phyloP scores from a whole-genome alignment of 2,888 invertebrate genomes.

The Globia sparganii region DNA sequence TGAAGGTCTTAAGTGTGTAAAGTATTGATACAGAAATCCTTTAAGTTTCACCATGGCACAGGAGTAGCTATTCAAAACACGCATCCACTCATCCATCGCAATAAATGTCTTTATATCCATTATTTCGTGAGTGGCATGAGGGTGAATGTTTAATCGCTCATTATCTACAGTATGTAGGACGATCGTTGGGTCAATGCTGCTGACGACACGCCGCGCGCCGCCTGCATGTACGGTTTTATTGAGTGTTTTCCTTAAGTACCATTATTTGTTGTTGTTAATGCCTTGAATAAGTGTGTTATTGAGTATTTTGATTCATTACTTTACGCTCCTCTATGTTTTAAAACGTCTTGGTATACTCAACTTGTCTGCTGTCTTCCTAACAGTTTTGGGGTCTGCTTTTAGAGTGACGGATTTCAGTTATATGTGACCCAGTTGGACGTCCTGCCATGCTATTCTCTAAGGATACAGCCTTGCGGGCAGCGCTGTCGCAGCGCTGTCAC shows the following conservation, averaged over 20 bases:
- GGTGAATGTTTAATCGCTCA: slow-evolving; percentile 45
- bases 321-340: not conserved
- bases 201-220: slow-evolving; percentile 34
- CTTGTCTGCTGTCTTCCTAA: not conserved
- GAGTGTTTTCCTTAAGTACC: slow-evolving; percentile 46
- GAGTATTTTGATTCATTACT: not conserved
- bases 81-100: slow-evolving; percentile 5
- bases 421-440: not conserved
- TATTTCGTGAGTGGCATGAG: slow-evolving; percentile 39
- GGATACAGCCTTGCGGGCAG: too few species aligned
- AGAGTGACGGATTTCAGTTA: too few species aligned
- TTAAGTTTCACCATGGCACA: slow-evolving; percentile 7
- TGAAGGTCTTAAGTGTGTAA: not conserved
- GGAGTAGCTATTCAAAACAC: slow-evolving; percentile 4
- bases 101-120: slow-evolving; percentile 28
- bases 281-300: not conserved
- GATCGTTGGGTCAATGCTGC: slow-evolving; percentile 55
- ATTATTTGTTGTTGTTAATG: not conserved
- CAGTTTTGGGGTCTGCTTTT: not conserved
- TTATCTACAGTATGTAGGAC: slow-evolving; percentile 45
- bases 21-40: not conserved
- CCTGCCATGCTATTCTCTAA: too few species aligned
- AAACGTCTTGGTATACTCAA: not conserved
- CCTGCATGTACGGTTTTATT: slow-evolving; percentile 14
- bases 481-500: too few species aligned